These are phyloP conservation scores for Microchirus variegatus DNA, from an alignment of 2,797 vertebrate species.

Conservation along the genomic window DNA sequence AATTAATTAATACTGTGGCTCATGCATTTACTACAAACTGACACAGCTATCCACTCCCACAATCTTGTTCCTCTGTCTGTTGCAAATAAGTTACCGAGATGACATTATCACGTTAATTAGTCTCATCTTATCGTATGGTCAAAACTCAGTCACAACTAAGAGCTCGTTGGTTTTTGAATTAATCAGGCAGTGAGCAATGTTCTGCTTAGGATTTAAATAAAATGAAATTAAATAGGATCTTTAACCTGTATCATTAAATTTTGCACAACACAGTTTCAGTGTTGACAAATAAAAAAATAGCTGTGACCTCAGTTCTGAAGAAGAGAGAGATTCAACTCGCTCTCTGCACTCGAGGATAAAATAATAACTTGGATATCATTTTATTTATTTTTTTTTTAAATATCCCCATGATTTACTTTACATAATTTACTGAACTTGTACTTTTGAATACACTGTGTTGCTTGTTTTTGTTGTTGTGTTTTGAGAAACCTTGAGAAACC, in stretches of 20 bases:
- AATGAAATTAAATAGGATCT: constrained; percentile 34
- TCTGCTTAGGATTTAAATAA: constrained; percentile 29
- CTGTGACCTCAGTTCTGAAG: not conserved
- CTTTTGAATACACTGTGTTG: not conserved
- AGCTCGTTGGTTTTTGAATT: constrained; percentile 51
- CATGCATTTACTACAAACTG: constrained; percentile 23
- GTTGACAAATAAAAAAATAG: constrained; percentile 20
- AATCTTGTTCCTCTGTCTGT: constrained; percentile 35
- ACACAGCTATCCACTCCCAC: constrained; percentile 33
- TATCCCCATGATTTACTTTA: constrained; percentile 16
- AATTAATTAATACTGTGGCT: constrained; percentile 29
- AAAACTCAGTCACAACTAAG: constrained; percentile 48
- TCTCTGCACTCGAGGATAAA: constrained; percentile 10
- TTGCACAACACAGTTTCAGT: constrained; percentile 8
- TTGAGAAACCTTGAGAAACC: not conserved
- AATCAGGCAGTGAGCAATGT: constrained; percentile 39
- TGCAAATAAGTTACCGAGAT: constrained; percentile 51
- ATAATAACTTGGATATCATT: constrained; percentile 2
- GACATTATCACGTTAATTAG: constrained; percentile 66
- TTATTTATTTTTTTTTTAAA: constrained; percentile 1
- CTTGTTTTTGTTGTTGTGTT: not conserved
- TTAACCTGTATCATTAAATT: constrained; percentile 24
- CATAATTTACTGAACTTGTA: too few relatives aligned
- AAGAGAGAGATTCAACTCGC: not conserved
- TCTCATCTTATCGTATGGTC: constrained; percentile 54